Evolutionary conservation across 1,140 invertebrate species (phyloP).

Genomic region (Limonius californicus): DNA sequence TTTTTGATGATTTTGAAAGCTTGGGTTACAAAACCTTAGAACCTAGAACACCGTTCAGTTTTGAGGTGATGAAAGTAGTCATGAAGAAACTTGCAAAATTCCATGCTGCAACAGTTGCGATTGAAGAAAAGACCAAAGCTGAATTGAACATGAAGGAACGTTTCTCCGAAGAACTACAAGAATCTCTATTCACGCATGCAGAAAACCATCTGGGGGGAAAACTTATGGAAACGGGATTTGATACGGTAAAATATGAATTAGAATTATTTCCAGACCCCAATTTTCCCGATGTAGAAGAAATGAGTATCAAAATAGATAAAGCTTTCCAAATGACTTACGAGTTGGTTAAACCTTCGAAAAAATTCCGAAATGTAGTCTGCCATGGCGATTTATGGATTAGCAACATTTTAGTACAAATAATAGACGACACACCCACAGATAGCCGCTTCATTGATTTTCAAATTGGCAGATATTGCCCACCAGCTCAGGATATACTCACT

Average conservation of each 20-base stretch:
- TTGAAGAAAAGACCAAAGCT: background rate
- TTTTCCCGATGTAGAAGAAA: too few relatives aligned
- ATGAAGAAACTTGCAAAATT: background rate
- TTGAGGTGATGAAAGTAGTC: background rate
- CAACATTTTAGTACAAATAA: conserved; percentile 50
- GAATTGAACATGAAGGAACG: background rate
- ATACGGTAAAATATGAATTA: background rate
- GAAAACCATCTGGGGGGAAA: background rate
- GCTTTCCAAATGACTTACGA: conserved; percentile 43
- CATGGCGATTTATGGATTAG: conserved; percentile 54
- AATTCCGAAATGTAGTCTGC: conserved; percentile 13
- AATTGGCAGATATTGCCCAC: conserved; percentile 47
- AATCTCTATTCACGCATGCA: background rate
- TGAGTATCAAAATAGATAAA: background rate
- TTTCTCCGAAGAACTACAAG: background rate
- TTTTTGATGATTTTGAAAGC: too few relatives aligned
- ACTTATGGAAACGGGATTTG: background rate
- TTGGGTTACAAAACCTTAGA: background rate
- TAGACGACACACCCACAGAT: conserved; percentile 27
- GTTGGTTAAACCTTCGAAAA: conserved; percentile 28
- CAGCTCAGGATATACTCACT: conserved; percentile 48
- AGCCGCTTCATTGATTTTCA: conserved; percentile 50
- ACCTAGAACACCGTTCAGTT: background rate
- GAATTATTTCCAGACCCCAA: background rate
- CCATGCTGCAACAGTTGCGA: background rate